Conservation (phyloP, 2,113 vertebrate species). For the Salminus brasiliensis region DNA sequence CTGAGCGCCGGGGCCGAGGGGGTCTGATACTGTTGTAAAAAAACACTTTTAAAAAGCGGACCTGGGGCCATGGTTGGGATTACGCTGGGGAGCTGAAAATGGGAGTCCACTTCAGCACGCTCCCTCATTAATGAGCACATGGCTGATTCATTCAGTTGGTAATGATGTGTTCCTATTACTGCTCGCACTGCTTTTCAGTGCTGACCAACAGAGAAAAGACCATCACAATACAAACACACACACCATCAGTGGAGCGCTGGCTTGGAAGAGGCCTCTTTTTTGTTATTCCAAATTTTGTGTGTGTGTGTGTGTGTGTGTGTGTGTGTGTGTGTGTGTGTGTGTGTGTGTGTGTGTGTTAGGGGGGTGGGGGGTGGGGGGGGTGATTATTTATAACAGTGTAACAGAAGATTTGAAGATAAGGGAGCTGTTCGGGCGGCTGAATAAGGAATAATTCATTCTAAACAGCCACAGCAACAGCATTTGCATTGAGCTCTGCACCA, state of each 20-base stretch:
- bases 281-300: background rate
- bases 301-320: background rate
- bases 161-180: slow-evolving; percentile 37
- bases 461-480: background rate
- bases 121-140: slow-evolving; percentile 7
- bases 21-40: background rate
- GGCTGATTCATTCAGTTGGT: slow-evolving; percentile 20
- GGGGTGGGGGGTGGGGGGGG: no score
- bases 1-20: background rate
- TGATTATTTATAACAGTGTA: background rate
- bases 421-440: background rate
- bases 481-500: background rate
- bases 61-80: background rate
- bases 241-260: background rate
- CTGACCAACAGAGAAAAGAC: background rate
- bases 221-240: background rate
- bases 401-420: background rate
- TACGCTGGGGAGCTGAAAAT: background rate
- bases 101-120: slow-evolving; percentile 8
- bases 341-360: no score
- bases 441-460: no score
- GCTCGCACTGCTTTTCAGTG: background rate
- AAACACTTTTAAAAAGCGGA: background rate
- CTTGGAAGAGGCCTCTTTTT: background rate
- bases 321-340: slow-evolving; percentile 6